Evolutionary conservation across 2,113 vertebrate species (phyloP), one percentile per base, ranked within the genome.

Genomic region (Sphyrna mokarran): DNA sequence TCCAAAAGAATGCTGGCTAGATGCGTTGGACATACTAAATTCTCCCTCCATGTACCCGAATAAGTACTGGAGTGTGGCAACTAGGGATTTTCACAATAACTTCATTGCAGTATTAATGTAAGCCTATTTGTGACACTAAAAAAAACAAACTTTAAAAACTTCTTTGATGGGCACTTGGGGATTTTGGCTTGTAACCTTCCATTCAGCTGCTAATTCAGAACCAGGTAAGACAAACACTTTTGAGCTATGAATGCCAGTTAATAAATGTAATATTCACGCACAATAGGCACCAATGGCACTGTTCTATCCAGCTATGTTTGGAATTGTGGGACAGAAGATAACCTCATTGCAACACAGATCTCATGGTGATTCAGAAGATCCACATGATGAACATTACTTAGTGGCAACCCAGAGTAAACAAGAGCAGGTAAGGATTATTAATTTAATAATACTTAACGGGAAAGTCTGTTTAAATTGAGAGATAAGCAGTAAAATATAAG

Each of bases 321-420:
- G 99, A 96, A 99, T 99, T 1, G 98, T 99, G 68, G 99, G 99
- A 85, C 99, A 99, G 97, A 99, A 99, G 97, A 99, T 99, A 99
- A 99, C 98, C 4, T 97, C 97, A 69, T 97, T 99, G 96, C 99
- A 99, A 96, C 98, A 98, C 96, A 98, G 99, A 61, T 99, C 98
- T 7, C 99, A 99, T 96, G 99, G 99, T 0, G 98, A 99, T 95
- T 97, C 99, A 0, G 99, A 99, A 96, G 99, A 99, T 96, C 99
- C 99, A 63, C 98, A 99, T 1, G 99, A 99, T 97, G 99, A 99
- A 6, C 99, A 99, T 96, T 99, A 99, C 96, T 98, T 99, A 70
- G 97, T 99, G 96, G 97, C 98, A 86, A 99, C 99, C 2, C 99
- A 99, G 97, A 99, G 98, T 97, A 99, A 99, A 97, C 99, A 99